phyloP scores from a whole-genome alignment of 64 coral and sea anemone species.

The Trachythela sp. region DNA sequence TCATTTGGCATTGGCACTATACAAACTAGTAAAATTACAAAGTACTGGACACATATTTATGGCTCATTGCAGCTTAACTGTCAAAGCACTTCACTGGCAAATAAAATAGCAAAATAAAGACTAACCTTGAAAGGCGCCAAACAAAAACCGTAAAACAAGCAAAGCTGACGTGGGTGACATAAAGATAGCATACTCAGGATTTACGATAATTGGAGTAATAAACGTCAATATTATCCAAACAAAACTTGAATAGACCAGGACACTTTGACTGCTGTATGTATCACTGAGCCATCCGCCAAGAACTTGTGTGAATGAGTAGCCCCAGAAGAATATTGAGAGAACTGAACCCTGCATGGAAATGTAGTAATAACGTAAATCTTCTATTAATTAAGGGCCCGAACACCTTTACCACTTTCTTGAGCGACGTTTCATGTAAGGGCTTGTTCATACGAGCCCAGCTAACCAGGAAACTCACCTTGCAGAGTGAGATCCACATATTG shows the following conservation, averaged over 20 bases:
- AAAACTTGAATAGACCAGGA: not conserved
- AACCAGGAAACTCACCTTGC: not conserved
- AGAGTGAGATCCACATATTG: too few relatives aligned
- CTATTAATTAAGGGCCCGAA: too few relatives aligned
- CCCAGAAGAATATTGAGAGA: constrained; percentile 26
- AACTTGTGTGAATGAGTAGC: constrained; percentile 13
- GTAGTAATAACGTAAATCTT: not conserved
- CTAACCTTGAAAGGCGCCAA: constrained; percentile 13
- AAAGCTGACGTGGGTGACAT: not conserved
- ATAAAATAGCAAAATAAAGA: too few relatives aligned
- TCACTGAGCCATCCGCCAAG: constrained; percentile 14
- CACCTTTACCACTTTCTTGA: too few relatives aligned
- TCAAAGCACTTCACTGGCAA: too few relatives aligned
- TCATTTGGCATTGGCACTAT: too few relatives aligned
- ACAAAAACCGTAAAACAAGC: not conserved
- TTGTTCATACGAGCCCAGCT: not conserved
- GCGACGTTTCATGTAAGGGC: too few relatives aligned
- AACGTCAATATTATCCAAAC: constrained; percentile 1
- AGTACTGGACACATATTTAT: too few relatives aligned
- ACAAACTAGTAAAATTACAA: too few relatives aligned
- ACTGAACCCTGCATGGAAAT: not conserved
- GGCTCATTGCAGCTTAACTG: too few relatives aligned
- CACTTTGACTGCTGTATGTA: not conserved
- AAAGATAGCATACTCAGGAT: not conserved
- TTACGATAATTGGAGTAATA: not conserved